phyloP scores from a whole-genome alignment of 2,888 invertebrate species.

The Galerucella pusilla region DNA sequence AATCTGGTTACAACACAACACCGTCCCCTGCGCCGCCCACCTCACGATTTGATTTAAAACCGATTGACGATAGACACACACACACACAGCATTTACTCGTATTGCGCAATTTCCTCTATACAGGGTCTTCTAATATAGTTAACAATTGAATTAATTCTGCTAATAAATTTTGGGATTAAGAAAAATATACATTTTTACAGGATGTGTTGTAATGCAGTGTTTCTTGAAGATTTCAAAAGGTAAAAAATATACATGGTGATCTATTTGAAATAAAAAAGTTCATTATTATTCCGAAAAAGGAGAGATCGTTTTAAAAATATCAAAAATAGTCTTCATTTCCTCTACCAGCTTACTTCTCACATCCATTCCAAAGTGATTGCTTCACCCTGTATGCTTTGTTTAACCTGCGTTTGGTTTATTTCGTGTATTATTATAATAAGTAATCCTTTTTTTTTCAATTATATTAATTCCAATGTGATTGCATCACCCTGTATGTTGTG shows the following conservation, averaged over 20 bases:
- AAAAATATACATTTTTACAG: too few species aligned
- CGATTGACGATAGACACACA: slow-evolving; percentile 29
- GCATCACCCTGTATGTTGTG: slow-evolving; percentile 11
- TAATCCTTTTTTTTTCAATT: too few species aligned
- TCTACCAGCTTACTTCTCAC: too few species aligned
- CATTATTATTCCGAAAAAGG: too few species aligned
- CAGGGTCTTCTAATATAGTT: slow-evolving; percentile 3
- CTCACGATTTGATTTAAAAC: slow-evolving; percentile 20
- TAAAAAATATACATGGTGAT: too few species aligned
- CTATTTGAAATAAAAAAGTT: too few species aligned
- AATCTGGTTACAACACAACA: slow-evolving; percentile 29
- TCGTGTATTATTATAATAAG: slow-evolving; percentile 33
- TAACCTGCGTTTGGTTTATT: slow-evolving; percentile 19
- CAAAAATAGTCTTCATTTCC: too few species aligned
- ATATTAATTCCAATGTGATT: slow-evolving; percentile 1
- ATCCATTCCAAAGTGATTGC: background rate
- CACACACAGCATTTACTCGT: background rate
- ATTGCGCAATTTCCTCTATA: slow-evolving; percentile 29
- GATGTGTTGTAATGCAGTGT: too few species aligned
- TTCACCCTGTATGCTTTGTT: slow-evolving; percentile 10
- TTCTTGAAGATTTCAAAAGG: too few species aligned
- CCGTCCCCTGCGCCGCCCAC: slow-evolving; percentile 13
- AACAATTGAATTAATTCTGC: background rate
- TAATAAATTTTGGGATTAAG: too few species aligned
- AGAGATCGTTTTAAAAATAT: too few species aligned